Percentiles rank a stretch among this genome's conserved stretches.
Conservation (phyloP, 2,797 vertebrate genomes). For the Aselliscus stoliczkanus region DNA sequence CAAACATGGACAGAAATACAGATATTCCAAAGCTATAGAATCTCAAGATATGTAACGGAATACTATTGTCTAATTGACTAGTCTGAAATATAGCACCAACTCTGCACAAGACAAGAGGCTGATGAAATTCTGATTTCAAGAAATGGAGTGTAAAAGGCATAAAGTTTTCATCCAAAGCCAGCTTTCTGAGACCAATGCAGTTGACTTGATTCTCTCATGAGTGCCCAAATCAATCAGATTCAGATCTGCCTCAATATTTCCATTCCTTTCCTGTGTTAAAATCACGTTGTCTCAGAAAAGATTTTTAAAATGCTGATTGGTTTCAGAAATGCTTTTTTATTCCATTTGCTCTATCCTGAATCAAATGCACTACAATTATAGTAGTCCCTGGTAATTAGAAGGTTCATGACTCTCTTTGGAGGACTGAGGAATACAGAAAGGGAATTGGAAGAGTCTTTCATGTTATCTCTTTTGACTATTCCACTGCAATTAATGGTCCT, state of each 20-base stretch:
- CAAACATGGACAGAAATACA: not conserved
- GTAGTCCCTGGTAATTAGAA: not conserved
- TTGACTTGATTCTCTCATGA: not conserved
- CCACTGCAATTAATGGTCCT: not conserved
- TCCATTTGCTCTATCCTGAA: not conserved
- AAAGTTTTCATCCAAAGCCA: not conserved
- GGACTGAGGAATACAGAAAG: not conserved
- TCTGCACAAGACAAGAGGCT: not conserved
- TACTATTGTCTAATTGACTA: not conserved
- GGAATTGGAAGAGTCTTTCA: not conserved
- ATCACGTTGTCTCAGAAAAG: not conserved
- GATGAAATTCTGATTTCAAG: not conserved
- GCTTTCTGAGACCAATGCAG: not conserved
- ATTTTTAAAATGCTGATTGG: not conserved
- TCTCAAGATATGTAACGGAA: not conserved
- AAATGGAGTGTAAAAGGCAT: not conserved
- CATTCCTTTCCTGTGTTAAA: not conserved
- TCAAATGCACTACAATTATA: not conserved
- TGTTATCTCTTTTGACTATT: not conserved
- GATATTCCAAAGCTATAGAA: not conserved
- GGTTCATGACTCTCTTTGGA: not conserved
- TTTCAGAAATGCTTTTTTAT: not conserved
- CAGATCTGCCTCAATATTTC: not conserved
- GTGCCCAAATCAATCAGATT: not conserved
- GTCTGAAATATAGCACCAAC: not conserved